These are phyloP conservation scores for Acanthopleura granulata DNA, from an alignment of 2,888 invertebrate species.

Conservation along the genomic window DNA sequence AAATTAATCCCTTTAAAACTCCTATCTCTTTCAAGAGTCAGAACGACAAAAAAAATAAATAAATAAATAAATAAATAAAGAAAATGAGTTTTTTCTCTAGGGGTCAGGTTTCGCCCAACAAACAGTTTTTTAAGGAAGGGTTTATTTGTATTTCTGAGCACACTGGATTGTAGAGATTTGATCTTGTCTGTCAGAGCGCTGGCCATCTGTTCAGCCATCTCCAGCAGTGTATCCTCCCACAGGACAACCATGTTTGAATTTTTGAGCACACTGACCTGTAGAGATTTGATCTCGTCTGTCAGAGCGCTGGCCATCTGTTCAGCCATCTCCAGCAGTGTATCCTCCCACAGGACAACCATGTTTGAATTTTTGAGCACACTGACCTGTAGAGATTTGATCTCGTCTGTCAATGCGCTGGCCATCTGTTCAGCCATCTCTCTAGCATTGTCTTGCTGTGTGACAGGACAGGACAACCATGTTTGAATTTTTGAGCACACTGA, in stretches of 20 bases:
- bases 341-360: background rate
- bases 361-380: background rate
- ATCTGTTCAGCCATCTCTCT: slow-evolving; percentile 15
- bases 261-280: slow-evolving; percentile 38
- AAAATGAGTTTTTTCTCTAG: too few relatives aligned
- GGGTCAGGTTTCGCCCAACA: too few relatives aligned
- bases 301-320: slow-evolving; percentile 40
- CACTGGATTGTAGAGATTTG: too few relatives aligned
- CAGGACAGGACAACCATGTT: background rate
- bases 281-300: slow-evolving; percentile 51
- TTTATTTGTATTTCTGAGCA: too few relatives aligned
- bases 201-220: slow-evolving; percentile 23
- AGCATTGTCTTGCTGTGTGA: background rate
- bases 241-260: background rate
- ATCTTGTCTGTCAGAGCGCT: slow-evolving; percentile 55
- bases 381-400: slow-evolving; percentile 53
- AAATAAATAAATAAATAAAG: too few relatives aligned
- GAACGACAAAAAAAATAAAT: too few relatives aligned
- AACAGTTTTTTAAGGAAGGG: too few relatives aligned
- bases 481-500: slow-evolving; percentile 20
- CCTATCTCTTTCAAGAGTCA: too few relatives aligned
- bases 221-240: background rate
- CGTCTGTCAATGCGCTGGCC: slow-evolving; percentile 49
- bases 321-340: background rate
- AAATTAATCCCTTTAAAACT: too few relatives aligned